phyloP scores from a whole-genome alignment of 2,797 vertebrate species.

The Diceros bicornis region DNA sequence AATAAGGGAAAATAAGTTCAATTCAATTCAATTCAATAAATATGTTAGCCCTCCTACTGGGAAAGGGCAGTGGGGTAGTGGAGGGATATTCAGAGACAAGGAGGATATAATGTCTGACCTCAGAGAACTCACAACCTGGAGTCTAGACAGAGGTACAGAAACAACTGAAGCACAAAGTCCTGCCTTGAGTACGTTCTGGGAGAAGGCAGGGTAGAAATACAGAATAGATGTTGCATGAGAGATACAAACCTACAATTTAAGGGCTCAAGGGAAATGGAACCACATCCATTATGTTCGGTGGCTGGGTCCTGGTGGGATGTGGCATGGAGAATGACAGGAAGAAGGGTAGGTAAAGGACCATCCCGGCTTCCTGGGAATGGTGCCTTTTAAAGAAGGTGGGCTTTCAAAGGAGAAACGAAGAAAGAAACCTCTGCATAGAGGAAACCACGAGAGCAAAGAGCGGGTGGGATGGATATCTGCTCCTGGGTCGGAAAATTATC shows the following conservation, averaged over 20 bases:
- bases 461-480: fast-evolving
- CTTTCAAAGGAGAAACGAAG: background rate
- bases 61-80: background rate
- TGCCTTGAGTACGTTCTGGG: background rate
- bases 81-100: background rate
- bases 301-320: background rate
- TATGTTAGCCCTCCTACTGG: background rate
- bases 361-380: background rate
- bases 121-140: background rate
- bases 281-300: background rate
- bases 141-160: background rate
- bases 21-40: background rate
- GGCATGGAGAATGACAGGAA: background rate
- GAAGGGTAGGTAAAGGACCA: background rate
- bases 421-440: background rate
- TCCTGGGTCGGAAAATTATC: background rate
- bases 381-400: background rate
- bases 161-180: background rate
- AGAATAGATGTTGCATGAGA: background rate
- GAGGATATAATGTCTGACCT: background rate
- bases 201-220: background rate
- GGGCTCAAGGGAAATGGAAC: background rate
- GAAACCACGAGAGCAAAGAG: background rate
- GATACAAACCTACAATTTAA: background rate
- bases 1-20: background rate